Evolutionary conservation across 2,888 invertebrate species (phyloP).

Genomic region (Operophtera brumata): DNA sequence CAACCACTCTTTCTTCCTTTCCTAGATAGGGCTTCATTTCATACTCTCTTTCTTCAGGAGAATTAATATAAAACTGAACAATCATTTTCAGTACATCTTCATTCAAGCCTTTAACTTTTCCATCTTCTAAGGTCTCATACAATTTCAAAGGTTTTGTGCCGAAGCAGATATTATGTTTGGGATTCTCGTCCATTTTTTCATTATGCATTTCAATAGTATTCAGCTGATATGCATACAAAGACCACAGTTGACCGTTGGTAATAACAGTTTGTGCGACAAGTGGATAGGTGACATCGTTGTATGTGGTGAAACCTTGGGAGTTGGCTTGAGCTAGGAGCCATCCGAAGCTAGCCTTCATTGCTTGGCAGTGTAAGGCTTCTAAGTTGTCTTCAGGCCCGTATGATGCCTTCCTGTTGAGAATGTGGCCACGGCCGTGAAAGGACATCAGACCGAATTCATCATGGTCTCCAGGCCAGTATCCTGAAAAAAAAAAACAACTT

Average conservation of each 20-base stretch:
- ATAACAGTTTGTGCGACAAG: slow-evolving; percentile 92
- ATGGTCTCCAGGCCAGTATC: slow-evolving; percentile 91
- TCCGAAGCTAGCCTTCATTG: slow-evolving; percentile 88
- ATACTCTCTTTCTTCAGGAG: slow-evolving; percentile 81
- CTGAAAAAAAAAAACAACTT: slow-evolving; percentile 61
- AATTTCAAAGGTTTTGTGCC: slow-evolving; percentile 86
- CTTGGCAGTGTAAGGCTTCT: slow-evolving; percentile 87
- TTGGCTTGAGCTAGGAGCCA: slow-evolving; percentile 90
- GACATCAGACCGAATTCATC: slow-evolving; percentile 90
- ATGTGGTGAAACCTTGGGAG: slow-evolving; percentile 94
- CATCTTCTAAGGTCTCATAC: slow-evolving; percentile 87
- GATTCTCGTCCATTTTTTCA: slow-evolving; percentile 83
- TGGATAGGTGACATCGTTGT: slow-evolving; percentile 95
- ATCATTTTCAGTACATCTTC: slow-evolving; percentile 87
- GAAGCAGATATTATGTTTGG: slow-evolving; percentile 90
- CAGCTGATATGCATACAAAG: slow-evolving; percentile 94
- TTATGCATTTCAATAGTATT: slow-evolving; percentile 89
- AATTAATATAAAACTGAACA: slow-evolving; percentile 87
- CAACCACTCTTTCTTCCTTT: slow-evolving; percentile 76
- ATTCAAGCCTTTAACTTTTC: slow-evolving; percentile 88
- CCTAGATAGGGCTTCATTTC: slow-evolving; percentile 88
- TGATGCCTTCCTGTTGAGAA: slow-evolving; percentile 67
- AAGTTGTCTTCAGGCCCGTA: slow-evolving; percentile 79
- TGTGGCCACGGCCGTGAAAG: slow-evolving; percentile 84
- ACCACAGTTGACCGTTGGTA: slow-evolving; percentile 93